phyloP scores from a whole-genome alignment of 2,888 invertebrate genomes.

The Nesidiocoris tenuis region DNA sequence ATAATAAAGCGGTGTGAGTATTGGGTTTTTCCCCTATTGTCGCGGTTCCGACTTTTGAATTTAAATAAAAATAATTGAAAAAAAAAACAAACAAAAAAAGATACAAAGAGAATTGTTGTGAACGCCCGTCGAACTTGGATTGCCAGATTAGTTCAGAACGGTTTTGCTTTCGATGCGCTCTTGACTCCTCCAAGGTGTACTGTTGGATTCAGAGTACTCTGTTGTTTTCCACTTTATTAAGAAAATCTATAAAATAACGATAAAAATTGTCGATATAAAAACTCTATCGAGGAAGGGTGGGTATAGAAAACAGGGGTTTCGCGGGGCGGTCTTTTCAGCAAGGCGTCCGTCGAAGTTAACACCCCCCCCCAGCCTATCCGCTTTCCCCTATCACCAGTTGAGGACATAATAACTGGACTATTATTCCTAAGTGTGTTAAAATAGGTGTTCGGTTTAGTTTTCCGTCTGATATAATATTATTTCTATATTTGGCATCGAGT shows the following conservation, averaged over 20 bases:
- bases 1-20: conserved; percentile 61
- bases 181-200: conserved; percentile 49
- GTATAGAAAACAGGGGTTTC: conserved; percentile 6
- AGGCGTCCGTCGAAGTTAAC: conserved; percentile 12
- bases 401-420: conserved; percentile 22
- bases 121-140: conserved; percentile 42
- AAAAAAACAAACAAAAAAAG: background rate
- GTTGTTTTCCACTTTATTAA: conserved; percentile 38
- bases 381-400: conserved; percentile 14
- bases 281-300: conserved; percentile 8
- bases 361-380: conserved; percentile 10
- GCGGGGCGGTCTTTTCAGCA: background rate
- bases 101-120: conserved; percentile 20
- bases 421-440: conserved; percentile 32
- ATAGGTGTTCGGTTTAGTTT: conserved; percentile 36
- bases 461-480: conserved; percentile 18
- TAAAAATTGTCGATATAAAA: conserved; percentile 23
- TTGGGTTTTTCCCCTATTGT: conserved; percentile 49
- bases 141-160: conserved; percentile 41
- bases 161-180: conserved; percentile 49
- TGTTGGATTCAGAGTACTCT: conserved; percentile 41
- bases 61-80: background rate
- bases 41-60: conserved; percentile 10
- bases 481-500: conserved; percentile 16
- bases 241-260: conserved; percentile 22